Conservation (phyloP, 2,888 invertebrate genomes). For the Perdita meconis region DNA sequence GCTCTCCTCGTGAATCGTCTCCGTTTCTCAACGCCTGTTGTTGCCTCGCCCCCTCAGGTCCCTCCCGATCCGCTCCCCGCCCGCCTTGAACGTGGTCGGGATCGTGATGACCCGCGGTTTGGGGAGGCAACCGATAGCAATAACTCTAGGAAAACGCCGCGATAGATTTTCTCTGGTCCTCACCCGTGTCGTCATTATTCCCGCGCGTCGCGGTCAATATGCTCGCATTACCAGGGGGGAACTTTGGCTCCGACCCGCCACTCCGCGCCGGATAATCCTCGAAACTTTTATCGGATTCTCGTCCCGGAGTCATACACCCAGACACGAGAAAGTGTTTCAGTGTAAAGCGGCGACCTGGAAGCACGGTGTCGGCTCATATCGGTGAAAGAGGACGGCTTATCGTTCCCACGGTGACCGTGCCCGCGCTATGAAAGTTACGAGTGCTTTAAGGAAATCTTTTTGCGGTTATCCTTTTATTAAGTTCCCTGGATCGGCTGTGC, state of each 20-base stretch:
- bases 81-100: constrained; percentile 31
- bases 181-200: constrained; percentile 73
- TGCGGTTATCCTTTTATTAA: constrained; percentile 56
- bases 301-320: constrained; percentile 39
- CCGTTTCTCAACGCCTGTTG: constrained; percentile 19
- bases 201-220: constrained; percentile 72
- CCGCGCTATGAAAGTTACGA: constrained; percentile 45
- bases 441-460: constrained; percentile 48
- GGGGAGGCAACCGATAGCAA: constrained; percentile 58
- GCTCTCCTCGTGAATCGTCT: constrained; percentile 10
- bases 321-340: constrained; percentile 52
- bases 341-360: constrained; percentile 43
- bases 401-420: constrained; percentile 21
- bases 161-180: constrained; percentile 57
- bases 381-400: constrained; percentile 27
- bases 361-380: constrained; percentile 30
- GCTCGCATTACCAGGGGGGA: constrained; percentile 65
- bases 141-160: constrained; percentile 59
- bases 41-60: background rate
- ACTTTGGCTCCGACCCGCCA: constrained; percentile 62
- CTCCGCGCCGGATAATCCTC: constrained; percentile 65
- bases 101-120: constrained; percentile 58
- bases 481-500: constrained; percentile 18
- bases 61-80: background rate
- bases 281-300: constrained; percentile 73